phyloP scores from a whole-genome alignment of 2,113 vertebrate genomes.

The Coreoperca whiteheadi region DNA sequence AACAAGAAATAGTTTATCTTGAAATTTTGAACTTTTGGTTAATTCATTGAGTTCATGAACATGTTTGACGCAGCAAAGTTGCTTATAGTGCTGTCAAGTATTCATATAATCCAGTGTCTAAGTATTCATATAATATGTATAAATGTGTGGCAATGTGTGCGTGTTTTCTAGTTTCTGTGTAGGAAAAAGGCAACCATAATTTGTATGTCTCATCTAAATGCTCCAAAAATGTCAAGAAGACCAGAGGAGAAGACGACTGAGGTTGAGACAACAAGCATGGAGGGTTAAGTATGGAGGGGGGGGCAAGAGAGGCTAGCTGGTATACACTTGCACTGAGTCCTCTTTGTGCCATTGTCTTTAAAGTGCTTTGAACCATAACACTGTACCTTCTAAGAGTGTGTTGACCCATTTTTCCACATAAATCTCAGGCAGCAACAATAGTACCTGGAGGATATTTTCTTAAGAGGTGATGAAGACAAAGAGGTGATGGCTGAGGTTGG shows the following conservation, averaged over 20 bases:
- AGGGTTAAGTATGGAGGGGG: not conserved
- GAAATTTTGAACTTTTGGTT: not conserved
- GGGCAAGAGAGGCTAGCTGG: not conserved
- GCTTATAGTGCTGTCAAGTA: not conserved
- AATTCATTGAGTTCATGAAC: no score
- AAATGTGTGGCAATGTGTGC: not conserved
- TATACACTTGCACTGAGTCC: conserved; percentile 4
- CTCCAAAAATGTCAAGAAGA: not conserved
- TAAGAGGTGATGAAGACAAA: conserved; percentile 24
- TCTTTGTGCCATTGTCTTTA: conserved; percentile 20
- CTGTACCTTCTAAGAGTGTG: conserved; percentile 7
- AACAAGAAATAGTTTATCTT: not conserved
- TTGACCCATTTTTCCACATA: conserved; percentile 31
- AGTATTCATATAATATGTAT: not conserved
- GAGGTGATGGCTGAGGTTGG: not conserved
- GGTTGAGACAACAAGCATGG: not conserved
- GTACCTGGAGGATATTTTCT: conserved; percentile 18
- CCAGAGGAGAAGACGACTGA: not conserved
- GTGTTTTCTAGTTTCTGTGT: not conserved
- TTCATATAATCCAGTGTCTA: not conserved
- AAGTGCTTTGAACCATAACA: conserved; percentile 27
- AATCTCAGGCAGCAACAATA: conserved; percentile 26
- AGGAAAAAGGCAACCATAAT: not conserved
- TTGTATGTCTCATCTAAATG: not conserved
- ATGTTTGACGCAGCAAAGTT: not conserved